Base-by-base conservation (phyloP, 2,888 invertebrate genomes). In the Brachylomia viminalis region DNA sequence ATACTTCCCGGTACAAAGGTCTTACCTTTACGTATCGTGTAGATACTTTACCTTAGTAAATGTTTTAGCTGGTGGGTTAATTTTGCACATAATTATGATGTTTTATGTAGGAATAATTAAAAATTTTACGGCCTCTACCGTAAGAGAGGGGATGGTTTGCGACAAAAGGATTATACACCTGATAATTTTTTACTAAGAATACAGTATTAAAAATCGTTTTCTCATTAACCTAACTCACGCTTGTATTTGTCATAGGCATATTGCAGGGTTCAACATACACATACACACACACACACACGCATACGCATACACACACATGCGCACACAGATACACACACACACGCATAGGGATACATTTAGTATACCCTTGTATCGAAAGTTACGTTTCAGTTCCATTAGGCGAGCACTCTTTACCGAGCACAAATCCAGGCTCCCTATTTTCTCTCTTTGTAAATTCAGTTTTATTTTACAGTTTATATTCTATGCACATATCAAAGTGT, bases 11-110 rank as follows among this genome's bases (percentile, higher is more conserved):
- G 42, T 72, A 65, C 33, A 61, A 66, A 66, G 45, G 45, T 61
- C 6, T 45, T 38, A 54, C 54, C 33, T 64, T 62, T 45, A 49
- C n/a, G 20, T 76, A 61, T 49, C 54, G 6, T 15, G 23, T 27
- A 52, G 20, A 42, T 56, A 20, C n/a, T n/a, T 78, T 33, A 58
- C 70, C 49, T 49, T 13, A 13, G 58, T 45, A 79, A 79, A 58
- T 15, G 23, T 49, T 56, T 54, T 47, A 45, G 23, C 13, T 17
- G 45, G 52, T 65, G 27, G 47, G 30, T 47, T 47, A 47, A 59
- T 69, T 69, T 45, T 45, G 27, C 15, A 23, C 45, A 4, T 49
- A 42, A 0, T n/a, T n/a, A 23, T 13, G 23, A 42, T 20, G 33
- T 4, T 42, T 66, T 67, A 0, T 20, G 7, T 8, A 4, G 6